Percentiles rank a stretch among this genome's conserved stretches.
Conservation (phyloP, 1,140 invertebrate species). For the honey bee (Apis mellifera) region Amel_HAv3.1 CM009932.2:13798001-13798500, state of each 20-base stretch:
- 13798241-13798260: neutral
- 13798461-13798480: conserved; percentile 3
- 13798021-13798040: too few relatives aligned
- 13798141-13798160: too few relatives aligned
- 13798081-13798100: too few relatives aligned
- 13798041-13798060: too few relatives aligned
- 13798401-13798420: conserved; percentile 6
- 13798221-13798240: neutral
- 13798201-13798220: conserved; percentile 11
- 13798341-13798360: conserved; percentile 23
- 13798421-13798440: neutral
- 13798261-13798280: conserved; percentile 5
- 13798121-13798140: neutral
- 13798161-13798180: too few relatives aligned
- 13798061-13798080: too few relatives aligned
- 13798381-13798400: conserved; percentile 29
- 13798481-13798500: neutral
- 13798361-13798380: conserved; percentile 47
- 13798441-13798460: conserved; percentile 55
- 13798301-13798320: conserved; percentile 43
- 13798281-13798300: conserved; percentile 21
- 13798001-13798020: too few relatives aligned
- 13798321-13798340: conserved; percentile 18
- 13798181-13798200: too few relatives aligned
- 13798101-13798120: too few relatives aligned